Percentiles rank a stretch among this genome's conserved stretches.
phyloP scores from a whole-genome alignment of 2,888 invertebrate species.

The Cephus rjabovi region DNA sequence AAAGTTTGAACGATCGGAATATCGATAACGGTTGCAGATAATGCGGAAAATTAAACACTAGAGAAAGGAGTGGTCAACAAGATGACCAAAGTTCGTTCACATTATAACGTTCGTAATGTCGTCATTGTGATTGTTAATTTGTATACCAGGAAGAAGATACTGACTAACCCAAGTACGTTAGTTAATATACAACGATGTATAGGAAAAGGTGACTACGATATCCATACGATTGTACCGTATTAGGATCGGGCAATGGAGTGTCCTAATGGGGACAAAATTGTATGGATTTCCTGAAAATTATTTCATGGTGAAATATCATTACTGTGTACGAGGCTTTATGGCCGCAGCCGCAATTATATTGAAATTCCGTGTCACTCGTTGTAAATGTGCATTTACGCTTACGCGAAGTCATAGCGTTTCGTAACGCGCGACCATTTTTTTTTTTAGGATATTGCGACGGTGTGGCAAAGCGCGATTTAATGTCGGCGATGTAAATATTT shows the following conservation, averaged over 20 bases:
- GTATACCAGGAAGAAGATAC: neutral
- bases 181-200: neutral
- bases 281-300: neutral
- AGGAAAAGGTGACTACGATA: neutral
- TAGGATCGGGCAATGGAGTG: neutral
- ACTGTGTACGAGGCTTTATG: neutral
- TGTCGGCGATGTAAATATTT: neutral
- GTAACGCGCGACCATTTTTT: neutral
- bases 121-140: neutral
- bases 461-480: neutral
- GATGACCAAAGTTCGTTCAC: neutral
- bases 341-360: neutral
- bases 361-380: neutral
- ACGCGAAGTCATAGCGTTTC: neutral
- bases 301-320: neutral
- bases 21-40: neutral
- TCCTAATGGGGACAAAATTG: neutral
- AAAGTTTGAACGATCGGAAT: neutral
- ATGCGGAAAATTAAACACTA: neutral
- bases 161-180: neutral
- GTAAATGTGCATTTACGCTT: neutral
- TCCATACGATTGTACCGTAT: neutral
- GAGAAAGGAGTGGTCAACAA: neutral
- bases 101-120: neutral
- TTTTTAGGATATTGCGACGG: neutral